A percentile compares a stretch with the other conserved stretches of the same genome.
Evolutionary conservation across 2,888 invertebrate genomes (phyloP).

Genomic region (Mimachlamys varia): DNA sequence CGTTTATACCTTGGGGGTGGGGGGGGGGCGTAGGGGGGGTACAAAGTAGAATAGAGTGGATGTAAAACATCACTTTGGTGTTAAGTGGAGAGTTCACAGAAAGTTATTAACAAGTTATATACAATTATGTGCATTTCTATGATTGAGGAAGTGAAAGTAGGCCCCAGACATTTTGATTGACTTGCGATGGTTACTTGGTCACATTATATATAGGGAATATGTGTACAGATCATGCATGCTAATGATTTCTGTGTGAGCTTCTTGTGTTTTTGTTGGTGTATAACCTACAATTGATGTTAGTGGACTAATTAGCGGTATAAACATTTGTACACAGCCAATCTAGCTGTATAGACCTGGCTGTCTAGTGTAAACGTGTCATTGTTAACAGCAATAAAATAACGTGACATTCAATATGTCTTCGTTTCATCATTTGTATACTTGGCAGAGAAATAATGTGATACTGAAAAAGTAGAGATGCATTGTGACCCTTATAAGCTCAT

Average conservation of each 20-base stretch:
- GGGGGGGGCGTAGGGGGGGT: too few species aligned
- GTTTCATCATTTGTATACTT: background rate
- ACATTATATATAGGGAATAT: background rate
- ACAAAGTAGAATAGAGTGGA: too few species aligned
- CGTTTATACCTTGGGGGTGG: too few species aligned
- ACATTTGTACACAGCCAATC: background rate
- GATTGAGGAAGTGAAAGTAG: background rate
- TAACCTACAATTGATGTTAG: conserved; percentile 23
- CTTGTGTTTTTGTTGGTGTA: background rate
- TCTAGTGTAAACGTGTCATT: background rate
- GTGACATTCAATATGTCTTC: background rate
- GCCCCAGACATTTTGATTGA: background rate
- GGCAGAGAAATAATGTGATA: too few species aligned
- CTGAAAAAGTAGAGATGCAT: too few species aligned
- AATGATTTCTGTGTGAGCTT: conserved; percentile 12
- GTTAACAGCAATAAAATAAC: conserved; percentile 26
- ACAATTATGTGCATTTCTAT: too few species aligned
- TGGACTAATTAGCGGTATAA: background rate
- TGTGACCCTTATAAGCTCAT: too few species aligned
- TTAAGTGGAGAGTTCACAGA: too few species aligned
- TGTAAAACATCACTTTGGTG: too few species aligned
- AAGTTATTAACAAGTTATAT: too few species aligned
- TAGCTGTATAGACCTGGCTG: background rate
- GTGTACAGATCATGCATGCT: conserved; percentile 20
- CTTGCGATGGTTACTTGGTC: background rate